These are phyloP conservation scores for Dicyrtomina minuta DNA, from an alignment of 2,888 invertebrate species.

Conservation along the genomic window DNA sequence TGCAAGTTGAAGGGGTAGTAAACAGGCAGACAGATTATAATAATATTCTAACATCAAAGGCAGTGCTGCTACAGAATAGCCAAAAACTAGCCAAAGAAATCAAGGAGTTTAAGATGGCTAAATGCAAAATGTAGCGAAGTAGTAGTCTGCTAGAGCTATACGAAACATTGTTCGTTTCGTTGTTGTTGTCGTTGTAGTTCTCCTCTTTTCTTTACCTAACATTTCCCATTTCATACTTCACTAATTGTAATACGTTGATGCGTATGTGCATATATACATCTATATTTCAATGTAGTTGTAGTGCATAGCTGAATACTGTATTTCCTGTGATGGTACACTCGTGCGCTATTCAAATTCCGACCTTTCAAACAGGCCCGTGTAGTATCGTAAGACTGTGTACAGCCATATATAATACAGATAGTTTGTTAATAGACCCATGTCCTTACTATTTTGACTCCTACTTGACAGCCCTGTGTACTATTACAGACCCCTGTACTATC, in stretches of 20 bases:
- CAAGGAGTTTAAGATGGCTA: not conserved
- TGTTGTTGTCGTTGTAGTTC: not conserved
- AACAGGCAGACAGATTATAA: not conserved
- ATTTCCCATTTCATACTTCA: conserved; percentile 9
- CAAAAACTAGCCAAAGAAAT: not conserved
- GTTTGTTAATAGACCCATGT: no score
- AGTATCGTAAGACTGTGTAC: no score
- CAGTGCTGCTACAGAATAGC: not conserved
- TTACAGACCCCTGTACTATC: no score
- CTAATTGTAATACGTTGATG: no score
- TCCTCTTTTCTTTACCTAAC: not conserved
- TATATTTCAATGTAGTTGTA: no score
- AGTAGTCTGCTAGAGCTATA: not conserved
- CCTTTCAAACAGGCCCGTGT: no score
- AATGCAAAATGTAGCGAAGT: conserved; percentile 4
- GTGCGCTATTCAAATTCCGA: no score
- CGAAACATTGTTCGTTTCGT: not conserved
- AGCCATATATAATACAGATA: no score
- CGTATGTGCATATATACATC: not conserved
- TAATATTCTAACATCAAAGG: not conserved
- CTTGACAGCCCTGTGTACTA: no score
- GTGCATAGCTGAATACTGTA: no score
- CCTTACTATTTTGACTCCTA: no score
- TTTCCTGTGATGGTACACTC: no score
- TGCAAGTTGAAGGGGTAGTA: not conserved